A percentile compares a stretch with the other conserved stretches of the same genome.
phyloP scores from a whole-genome alignment of 2,113 vertebrate species.

The Sander lucioperca region DNA sequence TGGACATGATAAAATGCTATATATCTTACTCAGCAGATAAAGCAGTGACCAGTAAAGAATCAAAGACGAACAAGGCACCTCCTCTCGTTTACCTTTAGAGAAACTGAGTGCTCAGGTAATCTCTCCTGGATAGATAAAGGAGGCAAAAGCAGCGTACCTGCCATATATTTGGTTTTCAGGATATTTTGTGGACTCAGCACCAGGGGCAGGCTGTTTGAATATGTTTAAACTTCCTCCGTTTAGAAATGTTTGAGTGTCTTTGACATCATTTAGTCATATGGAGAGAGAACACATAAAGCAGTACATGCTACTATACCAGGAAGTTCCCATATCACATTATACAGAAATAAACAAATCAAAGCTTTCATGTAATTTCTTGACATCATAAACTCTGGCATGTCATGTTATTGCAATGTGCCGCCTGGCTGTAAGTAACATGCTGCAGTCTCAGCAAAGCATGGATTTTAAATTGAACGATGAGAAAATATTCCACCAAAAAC shows the following conservation, averaged over 20 bases:
- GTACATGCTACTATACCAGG: background rate
- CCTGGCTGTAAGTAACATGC: background rate
- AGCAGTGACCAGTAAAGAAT: background rate
- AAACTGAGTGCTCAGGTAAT: background rate
- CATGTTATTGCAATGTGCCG: conserved; percentile 1
- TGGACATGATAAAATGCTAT: background rate
- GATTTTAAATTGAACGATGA: background rate
- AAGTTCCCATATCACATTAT: conserved; percentile 9
- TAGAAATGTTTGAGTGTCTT: background rate
- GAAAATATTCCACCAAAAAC: background rate
- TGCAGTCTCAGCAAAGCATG: conserved; percentile 27
- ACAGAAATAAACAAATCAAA: conserved; percentile 2
- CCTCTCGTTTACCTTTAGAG: background rate
- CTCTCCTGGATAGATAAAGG: background rate
- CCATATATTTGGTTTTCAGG: conserved; percentile 18
- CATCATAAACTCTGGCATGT: conserved; percentile 14
- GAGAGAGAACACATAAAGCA: conserved; percentile 11
- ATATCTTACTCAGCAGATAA: background rate
- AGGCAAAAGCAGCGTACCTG: background rate
- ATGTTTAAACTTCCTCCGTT: conserved; percentile 5
- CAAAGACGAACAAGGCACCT: background rate
- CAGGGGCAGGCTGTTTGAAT: background rate
- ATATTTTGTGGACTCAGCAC: conserved; percentile 40
- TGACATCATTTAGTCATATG: conserved; percentile 18
- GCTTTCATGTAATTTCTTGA: conserved; percentile 6